Conservation (phyloP, 2,113 vertebrate species). For the Perca fluviatilis region DNA sequence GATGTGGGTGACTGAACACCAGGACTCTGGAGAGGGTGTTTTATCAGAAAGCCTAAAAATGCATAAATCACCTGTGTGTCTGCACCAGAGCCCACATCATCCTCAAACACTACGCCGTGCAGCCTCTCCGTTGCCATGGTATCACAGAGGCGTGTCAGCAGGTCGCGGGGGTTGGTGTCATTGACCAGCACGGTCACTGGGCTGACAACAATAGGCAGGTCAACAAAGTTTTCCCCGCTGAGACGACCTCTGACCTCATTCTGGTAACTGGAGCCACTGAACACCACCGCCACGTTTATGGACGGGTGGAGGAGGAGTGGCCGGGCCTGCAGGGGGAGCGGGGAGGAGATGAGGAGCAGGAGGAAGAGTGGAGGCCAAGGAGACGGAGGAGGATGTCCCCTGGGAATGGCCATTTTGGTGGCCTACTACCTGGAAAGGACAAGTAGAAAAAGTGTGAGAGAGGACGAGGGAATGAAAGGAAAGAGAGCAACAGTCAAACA, state of each 20-base stretch:
- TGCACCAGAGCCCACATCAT: slow-evolving; percentile 91
- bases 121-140: slow-evolving; percentile 90
- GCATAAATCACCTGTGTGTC: slow-evolving; percentile 86
- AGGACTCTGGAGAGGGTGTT: slow-evolving; percentile 29
- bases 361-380: slow-evolving; percentile 67
- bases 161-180: slow-evolving; percentile 94
- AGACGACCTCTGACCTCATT: slow-evolving; percentile 90
- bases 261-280: slow-evolving; percentile 90
- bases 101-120: slow-evolving; percentile 96
- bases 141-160: slow-evolving; percentile 92
- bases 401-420: slow-evolving; percentile 82
- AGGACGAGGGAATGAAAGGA: slow-evolving; percentile 18
- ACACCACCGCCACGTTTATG: slow-evolving; percentile 90
- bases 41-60: slow-evolving; percentile 7
- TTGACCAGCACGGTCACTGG: slow-evolving; percentile 93
- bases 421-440: slow-evolving; percentile 77
- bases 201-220: slow-evolving; percentile 94
- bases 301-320: slow-evolving; percentile 82
- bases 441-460: background rate
- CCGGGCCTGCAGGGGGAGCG: slow-evolving; percentile 67
- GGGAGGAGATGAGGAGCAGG: slow-evolving; percentile 72
- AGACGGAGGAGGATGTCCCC: slow-evolving; percentile 65
- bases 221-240: slow-evolving; percentile 93
- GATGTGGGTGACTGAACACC: slow-evolving; percentile 41
- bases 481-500: slow-evolving; percentile 55